Evolutionary conservation across 2,888 invertebrate genomes (phyloP), one percentile per base, ranked within the genome.

Genomic region (Troilus luridus): DNA sequence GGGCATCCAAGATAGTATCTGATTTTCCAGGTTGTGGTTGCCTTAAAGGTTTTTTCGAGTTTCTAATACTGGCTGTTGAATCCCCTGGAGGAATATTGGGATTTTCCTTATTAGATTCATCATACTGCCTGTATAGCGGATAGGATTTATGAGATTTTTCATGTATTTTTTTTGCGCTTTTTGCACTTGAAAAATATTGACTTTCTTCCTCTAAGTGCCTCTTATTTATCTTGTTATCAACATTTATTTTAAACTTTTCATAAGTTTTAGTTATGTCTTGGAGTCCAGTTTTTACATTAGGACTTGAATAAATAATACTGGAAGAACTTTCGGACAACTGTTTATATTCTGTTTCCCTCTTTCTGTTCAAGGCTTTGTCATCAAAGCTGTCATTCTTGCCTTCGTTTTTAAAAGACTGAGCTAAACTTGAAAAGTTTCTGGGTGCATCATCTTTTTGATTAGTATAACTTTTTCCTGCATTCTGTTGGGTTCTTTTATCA

Each of bases 91-190:
- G 11, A n/a, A 56, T 56, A 85, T 58, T 85, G 7, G 54, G 8
- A 56, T 85, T 85, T 85, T 85, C 85, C 85, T 56, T 85, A 85
- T 41, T 54, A 6, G 81, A 41, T 9, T n/a, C n/a, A 21, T 58
- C 56, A 56, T n/a, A 5, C n/a, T 56, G 21, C 56, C 85, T 85
- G n/a, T 85, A 56, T 11, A 56, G 85, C 0, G 54, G 1, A 8
- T 12, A 85, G 0, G 85, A 85, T n/a, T 85, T 85, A n/a, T 85
- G 85, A 85, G 85, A 85, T 85, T 58, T 85, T n/a, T 85, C 56
- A 85, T n/a, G 56, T 56, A 5, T n/a, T 85, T 19, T n/a, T n/a
- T 56, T 85, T 3, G 10, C 21, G 1, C 6, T 41, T 1, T 19
- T 41, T 9, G 19, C 11, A 41, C 3, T 54, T 81, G 81, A 81